These are phyloP conservation scores for Sphaeridia pumilis DNA, from an alignment of 2,888 invertebrate genomes.

Conservation along the genomic window DNA sequence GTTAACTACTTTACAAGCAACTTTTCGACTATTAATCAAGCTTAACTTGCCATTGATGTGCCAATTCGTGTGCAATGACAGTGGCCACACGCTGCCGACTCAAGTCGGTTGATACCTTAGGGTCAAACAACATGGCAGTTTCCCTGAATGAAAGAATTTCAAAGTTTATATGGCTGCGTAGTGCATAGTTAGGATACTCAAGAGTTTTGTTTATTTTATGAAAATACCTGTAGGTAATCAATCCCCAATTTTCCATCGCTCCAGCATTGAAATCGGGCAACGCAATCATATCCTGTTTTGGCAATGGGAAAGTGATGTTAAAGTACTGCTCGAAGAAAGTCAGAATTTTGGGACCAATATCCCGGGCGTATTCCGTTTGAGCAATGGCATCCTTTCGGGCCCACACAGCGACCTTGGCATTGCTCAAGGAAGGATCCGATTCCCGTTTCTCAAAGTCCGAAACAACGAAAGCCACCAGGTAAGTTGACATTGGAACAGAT, in stretches of 20 bases:
- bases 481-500: conserved; percentile 50
- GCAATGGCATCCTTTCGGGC: conserved; percentile 59
- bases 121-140: conserved; percentile 42
- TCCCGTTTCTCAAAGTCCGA: conserved; percentile 56
- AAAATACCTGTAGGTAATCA: conserved; percentile 60
- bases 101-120: conserved; percentile 37
- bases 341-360: conserved; percentile 61
- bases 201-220: not conserved
- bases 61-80: conserved; percentile 36
- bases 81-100: conserved; percentile 41
- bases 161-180: too few species aligned
- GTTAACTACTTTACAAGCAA: not conserved
- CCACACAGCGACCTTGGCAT: conserved; percentile 57
- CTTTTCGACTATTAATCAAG: not conserved
- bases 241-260: conserved; percentile 44
- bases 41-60: conserved; percentile 40
- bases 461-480: conserved; percentile 55
- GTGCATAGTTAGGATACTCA: too few species aligned
- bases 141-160: conserved; percentile 39
- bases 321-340: conserved; percentile 62
- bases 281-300: conserved; percentile 82
- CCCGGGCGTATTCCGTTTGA: conserved; percentile 62
- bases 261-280: conserved; percentile 75
- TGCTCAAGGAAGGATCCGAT: conserved; percentile 40
- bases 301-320: conserved; percentile 58